phyloP scores from a whole-genome alignment of 2,113 vertebrate species.

The Cochlearius cochlearius region DNA sequence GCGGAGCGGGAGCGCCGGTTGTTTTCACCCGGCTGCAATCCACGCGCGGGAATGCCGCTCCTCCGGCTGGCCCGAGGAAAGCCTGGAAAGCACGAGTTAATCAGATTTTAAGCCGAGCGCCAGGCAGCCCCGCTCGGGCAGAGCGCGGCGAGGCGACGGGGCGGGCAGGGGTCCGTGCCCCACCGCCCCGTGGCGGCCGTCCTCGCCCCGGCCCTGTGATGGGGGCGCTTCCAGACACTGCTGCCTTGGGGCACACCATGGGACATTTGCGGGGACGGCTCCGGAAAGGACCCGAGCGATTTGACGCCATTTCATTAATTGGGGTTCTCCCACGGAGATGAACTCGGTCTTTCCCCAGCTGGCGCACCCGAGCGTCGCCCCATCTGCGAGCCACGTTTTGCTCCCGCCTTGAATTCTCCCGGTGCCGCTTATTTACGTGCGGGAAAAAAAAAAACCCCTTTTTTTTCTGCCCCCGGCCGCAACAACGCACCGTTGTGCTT shows the following conservation, averaged over 20 bases:
- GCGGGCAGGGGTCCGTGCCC: background rate
- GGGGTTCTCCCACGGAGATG: background rate
- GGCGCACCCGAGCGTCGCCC: background rate
- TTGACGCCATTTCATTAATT: background rate
- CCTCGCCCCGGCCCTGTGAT: fast-evolving
- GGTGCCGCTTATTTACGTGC: background rate
- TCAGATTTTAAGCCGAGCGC: background rate
- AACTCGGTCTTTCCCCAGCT: background rate
- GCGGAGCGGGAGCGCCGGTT: fast-evolving
- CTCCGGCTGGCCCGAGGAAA: background rate
- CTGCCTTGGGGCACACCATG: background rate
- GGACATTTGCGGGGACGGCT: background rate
- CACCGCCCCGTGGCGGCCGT: background rate
- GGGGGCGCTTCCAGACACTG: background rate
- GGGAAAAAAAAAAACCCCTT: background rate
- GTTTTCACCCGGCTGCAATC: fast-evolving
- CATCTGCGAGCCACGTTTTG: background rate
- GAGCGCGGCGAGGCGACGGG: fast-evolving
- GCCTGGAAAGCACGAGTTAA: background rate
- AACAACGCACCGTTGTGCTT: background rate
- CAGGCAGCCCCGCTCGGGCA: background rate
- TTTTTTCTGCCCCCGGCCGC: background rate
- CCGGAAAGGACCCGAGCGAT: background rate
- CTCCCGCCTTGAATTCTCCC: background rate
- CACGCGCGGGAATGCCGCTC: background rate